Evolutionary conservation across 2,113 vertebrate genomes (phyloP).

Genomic region (Pitta sordida): DNA sequence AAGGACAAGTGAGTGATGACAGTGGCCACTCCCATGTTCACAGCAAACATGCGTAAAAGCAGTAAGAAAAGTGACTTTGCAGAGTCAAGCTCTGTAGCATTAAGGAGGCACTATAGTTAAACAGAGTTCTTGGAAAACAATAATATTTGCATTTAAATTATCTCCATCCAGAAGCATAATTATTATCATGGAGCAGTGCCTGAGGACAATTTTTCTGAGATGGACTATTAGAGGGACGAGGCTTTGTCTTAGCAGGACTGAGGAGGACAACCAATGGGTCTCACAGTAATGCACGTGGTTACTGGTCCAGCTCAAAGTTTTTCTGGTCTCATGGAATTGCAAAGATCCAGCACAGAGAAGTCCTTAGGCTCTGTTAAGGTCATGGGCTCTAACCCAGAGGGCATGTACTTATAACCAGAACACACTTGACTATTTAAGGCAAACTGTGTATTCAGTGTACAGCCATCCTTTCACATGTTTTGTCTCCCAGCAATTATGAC

Average conservation of each 20-base stretch:
- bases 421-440: not conserved
- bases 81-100: not conserved
- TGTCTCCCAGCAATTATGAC: not conserved
- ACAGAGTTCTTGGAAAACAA: not conserved
- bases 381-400: not conserved
- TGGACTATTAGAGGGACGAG: not conserved
- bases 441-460: not conserved
- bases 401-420: not conserved
- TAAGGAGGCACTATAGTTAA: not conserved
- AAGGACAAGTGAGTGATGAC: not conserved
- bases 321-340: not conserved
- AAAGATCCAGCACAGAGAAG: not conserved
- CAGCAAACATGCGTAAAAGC: not conserved
- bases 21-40: not conserved
- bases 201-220: not conserved
- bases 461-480: not conserved
- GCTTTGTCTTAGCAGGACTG: not conserved
- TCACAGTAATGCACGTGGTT: not conserved
- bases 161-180: not conserved
- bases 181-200: not conserved
- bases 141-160: not conserved
- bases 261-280: not conserved
- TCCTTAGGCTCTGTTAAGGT: not conserved
- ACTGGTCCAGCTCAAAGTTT: not conserved
- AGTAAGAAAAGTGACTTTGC: not conserved